These are phyloP conservation scores for Aphrophora alni DNA, from an alignment of 2,888 invertebrate genomes.

Conservation along the genomic window DNA sequence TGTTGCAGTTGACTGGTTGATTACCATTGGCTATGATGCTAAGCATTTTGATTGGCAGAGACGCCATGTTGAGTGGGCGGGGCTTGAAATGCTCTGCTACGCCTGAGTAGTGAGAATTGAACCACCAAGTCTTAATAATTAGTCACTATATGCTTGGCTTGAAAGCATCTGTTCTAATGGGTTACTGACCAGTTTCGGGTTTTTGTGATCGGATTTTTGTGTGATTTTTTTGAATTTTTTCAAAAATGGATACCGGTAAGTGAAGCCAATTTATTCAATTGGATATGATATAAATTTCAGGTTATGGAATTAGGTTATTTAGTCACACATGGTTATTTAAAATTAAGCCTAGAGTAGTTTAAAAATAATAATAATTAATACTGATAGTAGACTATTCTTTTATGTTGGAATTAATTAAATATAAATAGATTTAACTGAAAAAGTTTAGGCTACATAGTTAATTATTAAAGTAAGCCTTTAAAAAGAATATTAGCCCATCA, in stretches of 20 bases:
- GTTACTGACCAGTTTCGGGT: not conserved
- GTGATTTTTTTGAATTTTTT: not conserved
- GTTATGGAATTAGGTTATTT: too few species aligned
- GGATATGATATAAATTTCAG: too few species aligned
- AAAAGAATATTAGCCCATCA: too few species aligned
- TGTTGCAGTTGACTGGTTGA: conserved; percentile 7
- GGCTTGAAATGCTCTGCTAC: conserved; percentile 6
- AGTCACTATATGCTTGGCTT: conserved; percentile 9
- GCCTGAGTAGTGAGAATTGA: conserved; percentile 1
- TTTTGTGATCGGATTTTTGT: not conserved
- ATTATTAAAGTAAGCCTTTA: too few species aligned
- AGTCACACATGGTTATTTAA: too few species aligned
- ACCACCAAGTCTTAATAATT: not conserved
- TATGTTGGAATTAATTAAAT: too few species aligned
- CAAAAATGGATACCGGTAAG: not conserved
- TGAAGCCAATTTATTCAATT: not conserved
- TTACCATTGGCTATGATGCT: conserved; percentile 9
- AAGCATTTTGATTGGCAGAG: conserved; percentile 2
- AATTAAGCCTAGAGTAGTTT: too few species aligned
- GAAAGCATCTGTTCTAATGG: conserved; percentile 6
- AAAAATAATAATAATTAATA: too few species aligned
- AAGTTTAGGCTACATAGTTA: too few species aligned
- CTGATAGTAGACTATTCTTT: too few species aligned
- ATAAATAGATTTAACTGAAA: too few species aligned
- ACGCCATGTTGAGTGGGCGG: conserved; percentile 6